These are phyloP conservation scores for Parotocinclus haroldoi DNA, from an alignment of 2,797 vertebrate species.

Conservation along the genomic window DNA sequence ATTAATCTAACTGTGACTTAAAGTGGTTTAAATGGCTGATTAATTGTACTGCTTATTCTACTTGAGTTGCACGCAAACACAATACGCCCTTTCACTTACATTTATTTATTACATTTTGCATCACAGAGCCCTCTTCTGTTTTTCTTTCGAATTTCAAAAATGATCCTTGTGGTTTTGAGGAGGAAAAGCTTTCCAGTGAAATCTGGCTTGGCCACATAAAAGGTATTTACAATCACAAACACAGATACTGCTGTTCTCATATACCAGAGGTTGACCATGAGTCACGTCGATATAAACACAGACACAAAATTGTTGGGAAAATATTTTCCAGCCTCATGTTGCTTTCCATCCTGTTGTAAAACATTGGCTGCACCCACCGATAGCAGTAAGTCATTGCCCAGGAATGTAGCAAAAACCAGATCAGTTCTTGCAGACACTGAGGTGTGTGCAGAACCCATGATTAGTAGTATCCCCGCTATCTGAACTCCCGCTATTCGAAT, in stretches of 20 bases:
- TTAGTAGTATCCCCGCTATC: no score
- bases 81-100: conserved; percentile 4
- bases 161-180: conserved; percentile 9
- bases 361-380: no score
- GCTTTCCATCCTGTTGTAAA: background rate
- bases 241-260: conserved; percentile 8
- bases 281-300: conserved; percentile 4
- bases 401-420: no score
- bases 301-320: background rate
- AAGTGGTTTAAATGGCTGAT: no score
- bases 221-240: conserved; percentile 21
- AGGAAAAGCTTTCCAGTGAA: conserved; percentile 12
- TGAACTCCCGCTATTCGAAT: no score
- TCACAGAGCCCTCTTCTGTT: conserved; percentile 3
- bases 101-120: conserved; percentile 22
- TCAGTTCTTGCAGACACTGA: no score
- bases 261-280: conserved; percentile 19
- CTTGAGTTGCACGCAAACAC: background rate
- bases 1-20: no score
- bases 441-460: no score
- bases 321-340: background rate
- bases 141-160: background rate
- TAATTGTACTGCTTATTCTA: no score
- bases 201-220: conserved; percentile 14
- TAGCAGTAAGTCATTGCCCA: no score